phyloP scores from a whole-genome alignment of 2,888 invertebrate species.

The Ceratothoa steindachneri region DNA sequence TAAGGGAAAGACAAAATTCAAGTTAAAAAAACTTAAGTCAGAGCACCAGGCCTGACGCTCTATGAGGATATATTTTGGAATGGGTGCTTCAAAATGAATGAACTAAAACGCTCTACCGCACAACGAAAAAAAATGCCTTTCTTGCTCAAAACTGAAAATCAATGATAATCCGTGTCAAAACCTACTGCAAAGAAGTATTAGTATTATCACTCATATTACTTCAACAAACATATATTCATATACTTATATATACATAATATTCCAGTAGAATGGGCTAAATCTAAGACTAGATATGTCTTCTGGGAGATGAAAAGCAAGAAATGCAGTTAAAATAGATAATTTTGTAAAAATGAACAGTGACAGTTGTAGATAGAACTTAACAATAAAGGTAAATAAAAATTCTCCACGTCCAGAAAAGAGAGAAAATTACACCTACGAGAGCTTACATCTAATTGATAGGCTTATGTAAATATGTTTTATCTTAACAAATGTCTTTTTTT shows the following conservation, averaged over 20 bases:
- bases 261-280: neutral
- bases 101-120: neutral
- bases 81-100: constrained; percentile 9
- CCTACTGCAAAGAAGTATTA: neutral
- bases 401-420: neutral
- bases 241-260: neutral
- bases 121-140: neutral
- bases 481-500: constrained; percentile 1
- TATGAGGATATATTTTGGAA: neutral
- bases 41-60: constrained; percentile 10
- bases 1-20: constrained; percentile 8
- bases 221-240: constrained; percentile 3
- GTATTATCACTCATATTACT: neutral
- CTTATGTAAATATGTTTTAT: neutral
- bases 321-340: neutral
- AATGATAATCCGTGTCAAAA: neutral
- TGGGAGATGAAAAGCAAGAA: neutral
- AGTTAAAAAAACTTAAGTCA: constrained; percentile 3
- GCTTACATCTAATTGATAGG: constrained; percentile 6
- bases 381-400: neutral
- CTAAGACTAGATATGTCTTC: constrained; percentile 15
- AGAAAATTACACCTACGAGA: constrained; percentile 12
- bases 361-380: neutral
- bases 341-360: neutral
- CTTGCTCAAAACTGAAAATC: neutral